Evolutionary conservation across 2,888 invertebrate genomes (phyloP), one percentile per base, ranked within the genome.

Genomic region (Oithona nana): DNA sequence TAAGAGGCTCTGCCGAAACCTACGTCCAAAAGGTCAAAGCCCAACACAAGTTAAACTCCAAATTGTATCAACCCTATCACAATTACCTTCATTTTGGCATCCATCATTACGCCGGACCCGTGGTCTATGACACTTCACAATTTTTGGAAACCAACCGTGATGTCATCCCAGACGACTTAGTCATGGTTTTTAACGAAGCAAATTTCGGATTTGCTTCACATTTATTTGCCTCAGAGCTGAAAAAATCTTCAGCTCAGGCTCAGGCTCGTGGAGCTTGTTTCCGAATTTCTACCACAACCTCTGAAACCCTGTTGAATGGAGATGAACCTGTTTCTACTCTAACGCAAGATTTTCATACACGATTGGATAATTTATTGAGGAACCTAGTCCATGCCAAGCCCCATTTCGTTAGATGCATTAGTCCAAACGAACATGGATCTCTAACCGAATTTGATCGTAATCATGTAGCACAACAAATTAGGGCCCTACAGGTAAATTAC

Each of bases 171-270:
- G 92, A 90, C 72, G 92, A 93, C 72, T 76, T 93, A 69, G 86
- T 94, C 1, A 84, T 86, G 0, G 88, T 90, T 1, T 94, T 94
- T 74, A 87, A 90, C 74, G 87, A 87, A 70, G 85, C 89, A 69
- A 83, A 82, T 63, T 94, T 94, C 74, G 93, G 93, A 16, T 94
- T 94, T 73, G 93, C 89, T 0, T 89, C 90, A 22, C 92, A 94
- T 72, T 77, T 94, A n/a, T 94, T 94, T 72, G 88, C 90, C 1
- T 83, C 86, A 62, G 94, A 94, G 73, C 76, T 94, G 65, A 90
- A 90, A 76, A 39, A 11, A 13, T 67, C 69, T 64, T 83, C 84
- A 68, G 39, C 13, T 3, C 24, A 22, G 28, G 11, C 4, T 16
- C 84, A 82, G 60, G 87, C 84, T 16, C 76, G 81, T 66, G 86